Percentiles rank a stretch among this genome's conserved stretches.
Evolutionary conservation across 2,113 vertebrate species (phyloP).

Genomic region (Xyliphius kryptos): DNA sequence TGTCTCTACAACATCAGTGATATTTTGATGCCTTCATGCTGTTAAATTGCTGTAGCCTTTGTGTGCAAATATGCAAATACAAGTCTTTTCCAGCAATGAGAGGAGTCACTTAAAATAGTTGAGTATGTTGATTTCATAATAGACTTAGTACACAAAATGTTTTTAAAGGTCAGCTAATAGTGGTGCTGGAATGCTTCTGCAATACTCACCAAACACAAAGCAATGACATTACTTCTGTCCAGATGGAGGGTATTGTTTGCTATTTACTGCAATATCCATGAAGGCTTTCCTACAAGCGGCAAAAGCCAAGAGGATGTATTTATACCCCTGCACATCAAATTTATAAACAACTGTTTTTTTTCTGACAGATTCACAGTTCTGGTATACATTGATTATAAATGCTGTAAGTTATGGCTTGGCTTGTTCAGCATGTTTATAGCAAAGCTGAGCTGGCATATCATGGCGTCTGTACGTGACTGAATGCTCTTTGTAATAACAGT

Average conservation of each 20-base stretch:
- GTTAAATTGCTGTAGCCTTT: constrained; percentile 17
- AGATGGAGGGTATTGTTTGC: constrained; percentile 5
- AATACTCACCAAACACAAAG: constrained; percentile 27
- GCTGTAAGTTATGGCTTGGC: not conserved
- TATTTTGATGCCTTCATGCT: no score
- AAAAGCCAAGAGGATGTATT: constrained; percentile 1
- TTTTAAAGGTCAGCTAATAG: constrained; percentile 20
- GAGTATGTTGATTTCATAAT: constrained; percentile 31
- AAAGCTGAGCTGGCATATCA: not conserved
- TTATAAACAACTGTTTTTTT: not conserved
- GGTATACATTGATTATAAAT: not conserved
- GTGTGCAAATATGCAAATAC: constrained; percentile 29
- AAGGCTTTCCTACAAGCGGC: not conserved
- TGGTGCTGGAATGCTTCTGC: constrained; percentile 8
- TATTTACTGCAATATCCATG: constrained; percentile 11
- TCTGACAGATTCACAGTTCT: not conserved
- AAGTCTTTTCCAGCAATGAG: constrained; percentile 11
- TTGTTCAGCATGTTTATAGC: not conserved
- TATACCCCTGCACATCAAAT: not conserved
- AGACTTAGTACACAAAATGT: constrained; percentile 21
- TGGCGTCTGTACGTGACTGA: constrained; percentile 1
- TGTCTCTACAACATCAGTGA: no score
- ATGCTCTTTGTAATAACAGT: constrained; percentile 13
- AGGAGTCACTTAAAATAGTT: constrained; percentile 7
- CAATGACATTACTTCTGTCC: constrained; percentile 20